These are phyloP conservation scores for Pygoscelis adeliae DNA, from an alignment of 2,113 vertebrate genomes.

Conservation along the genomic window DNA sequence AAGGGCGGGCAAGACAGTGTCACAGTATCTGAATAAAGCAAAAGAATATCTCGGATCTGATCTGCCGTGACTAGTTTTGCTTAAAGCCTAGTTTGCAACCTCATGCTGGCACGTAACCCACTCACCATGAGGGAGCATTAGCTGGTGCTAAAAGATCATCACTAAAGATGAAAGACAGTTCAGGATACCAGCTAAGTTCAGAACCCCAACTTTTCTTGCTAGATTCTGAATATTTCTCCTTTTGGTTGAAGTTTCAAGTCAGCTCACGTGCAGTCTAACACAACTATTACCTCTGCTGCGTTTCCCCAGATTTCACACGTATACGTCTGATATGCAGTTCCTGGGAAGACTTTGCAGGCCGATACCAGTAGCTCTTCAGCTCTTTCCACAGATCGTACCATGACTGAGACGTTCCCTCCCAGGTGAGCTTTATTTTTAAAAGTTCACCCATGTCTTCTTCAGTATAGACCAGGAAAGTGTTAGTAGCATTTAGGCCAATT, in stretches of 20 bases:
- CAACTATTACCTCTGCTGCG: constrained; percentile 85
- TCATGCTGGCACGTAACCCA: neutral
- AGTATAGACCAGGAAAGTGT: constrained; percentile 93
- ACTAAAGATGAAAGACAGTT: neutral
- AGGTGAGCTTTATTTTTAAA: constrained; percentile 87
- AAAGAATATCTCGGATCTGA: neutral
- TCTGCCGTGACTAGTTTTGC: neutral
- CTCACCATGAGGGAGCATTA: fast-evolving
- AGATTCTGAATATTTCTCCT: neutral
- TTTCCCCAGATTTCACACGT: constrained; percentile 93
- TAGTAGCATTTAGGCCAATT: constrained; percentile 86
- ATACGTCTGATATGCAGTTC: constrained; percentile 86
- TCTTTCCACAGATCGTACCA: constrained; percentile 82
- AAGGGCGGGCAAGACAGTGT: neutral
- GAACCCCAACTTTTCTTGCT: fast-evolving
- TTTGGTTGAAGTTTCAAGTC: neutral
- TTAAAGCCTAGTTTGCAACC: neutral
- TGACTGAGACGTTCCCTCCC: constrained; percentile 81
- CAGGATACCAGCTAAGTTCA: neutral
- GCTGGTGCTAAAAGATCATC: neutral
- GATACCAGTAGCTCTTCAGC: constrained; percentile 76
- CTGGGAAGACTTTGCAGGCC: neutral
- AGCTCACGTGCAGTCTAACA: fast-evolving
- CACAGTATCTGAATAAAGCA: neutral
- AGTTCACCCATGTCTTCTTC: constrained; percentile 94